A percentile compares a stretch with the other conserved stretches of the same genome.
Evolutionary conservation across 2,113 vertebrate genomes (phyloP).

Genomic region (Hassar affinis): DNA sequence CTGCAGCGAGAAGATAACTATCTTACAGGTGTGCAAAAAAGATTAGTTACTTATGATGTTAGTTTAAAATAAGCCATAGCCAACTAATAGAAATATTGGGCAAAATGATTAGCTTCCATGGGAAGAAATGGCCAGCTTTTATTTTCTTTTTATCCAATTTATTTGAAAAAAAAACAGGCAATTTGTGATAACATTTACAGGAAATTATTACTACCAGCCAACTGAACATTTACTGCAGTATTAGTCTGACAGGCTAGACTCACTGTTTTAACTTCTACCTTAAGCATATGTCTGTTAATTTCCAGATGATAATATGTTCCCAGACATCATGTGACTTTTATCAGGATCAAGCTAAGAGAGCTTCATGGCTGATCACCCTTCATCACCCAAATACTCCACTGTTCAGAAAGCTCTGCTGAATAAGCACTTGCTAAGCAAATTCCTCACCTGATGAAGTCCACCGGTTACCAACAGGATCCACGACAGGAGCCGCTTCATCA

Average conservation of each 20-base stretch:
- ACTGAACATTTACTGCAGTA: neutral
- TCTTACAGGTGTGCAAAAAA: too few species aligned
- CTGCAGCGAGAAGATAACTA: too few species aligned
- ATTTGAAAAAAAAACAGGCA: neutral
- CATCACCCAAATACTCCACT: neutral
- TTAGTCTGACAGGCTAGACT: too few species aligned
- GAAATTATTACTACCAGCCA: neutral
- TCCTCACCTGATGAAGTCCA: conserved; percentile 83
- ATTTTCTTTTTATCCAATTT: neutral
- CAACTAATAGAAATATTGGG: too few species aligned
- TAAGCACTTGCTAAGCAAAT: neutral
- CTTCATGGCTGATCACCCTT: neutral
- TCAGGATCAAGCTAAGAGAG: neutral
- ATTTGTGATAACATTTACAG: neutral
- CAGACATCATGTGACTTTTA: neutral
- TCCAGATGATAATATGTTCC: neutral
- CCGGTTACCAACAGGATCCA: conserved; percentile 84
- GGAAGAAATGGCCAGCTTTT: neutral
- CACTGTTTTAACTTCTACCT: too few species aligned
- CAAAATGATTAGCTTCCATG: neutral
- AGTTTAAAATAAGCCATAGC: neutral
- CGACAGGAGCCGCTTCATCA: conserved; percentile 92
- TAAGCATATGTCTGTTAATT: too few species aligned
- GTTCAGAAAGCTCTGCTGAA: neutral
- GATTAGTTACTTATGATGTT: neutral